Conservation (phyloP, 2,797 vertebrate species). For the Lacerta viridis region DNA sequence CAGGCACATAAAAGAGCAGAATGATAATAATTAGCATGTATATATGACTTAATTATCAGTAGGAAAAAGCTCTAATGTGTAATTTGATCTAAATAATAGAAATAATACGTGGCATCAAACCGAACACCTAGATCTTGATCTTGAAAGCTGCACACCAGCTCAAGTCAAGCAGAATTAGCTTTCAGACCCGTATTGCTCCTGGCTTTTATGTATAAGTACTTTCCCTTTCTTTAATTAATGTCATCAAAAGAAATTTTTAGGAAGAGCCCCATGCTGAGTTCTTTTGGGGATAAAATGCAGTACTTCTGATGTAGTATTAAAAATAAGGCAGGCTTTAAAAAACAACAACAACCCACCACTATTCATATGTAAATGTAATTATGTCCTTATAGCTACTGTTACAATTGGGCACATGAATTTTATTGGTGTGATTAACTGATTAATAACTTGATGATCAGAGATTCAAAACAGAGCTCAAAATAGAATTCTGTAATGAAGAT, state of each 20-base stretch:
- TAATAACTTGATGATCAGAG: constrained; percentile 22
- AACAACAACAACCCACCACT: background rate
- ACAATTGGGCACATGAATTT: constrained; percentile 19
- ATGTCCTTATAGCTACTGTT: constrained; percentile 19
- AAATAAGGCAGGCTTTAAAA: background rate
- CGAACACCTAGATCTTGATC: constrained; percentile 51
- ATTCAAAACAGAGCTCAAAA: constrained; percentile 20
- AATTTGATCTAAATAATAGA: constrained; percentile 69
- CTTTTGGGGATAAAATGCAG: constrained; percentile 51
- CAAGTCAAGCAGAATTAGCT: constrained; percentile 52
- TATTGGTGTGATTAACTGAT: constrained; percentile 32
- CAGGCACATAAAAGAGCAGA: constrained; percentile 41
- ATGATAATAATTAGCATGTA: constrained; percentile 47
- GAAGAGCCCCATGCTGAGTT: constrained; percentile 51
- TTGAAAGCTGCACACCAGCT: constrained; percentile 17
- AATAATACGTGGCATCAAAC: constrained; percentile 62
- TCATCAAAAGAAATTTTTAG: constrained; percentile 57
- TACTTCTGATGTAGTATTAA: constrained; percentile 49
- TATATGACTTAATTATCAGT: constrained; percentile 28
- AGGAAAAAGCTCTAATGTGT: constrained; percentile 59
- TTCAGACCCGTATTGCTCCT: constrained; percentile 64
- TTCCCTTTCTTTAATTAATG: constrained; percentile 68
- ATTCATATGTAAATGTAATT: constrained; percentile 31
- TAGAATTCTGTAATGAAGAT: background rate
- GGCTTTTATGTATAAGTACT: constrained; percentile 27